Percentiles rank a stretch among this genome's conserved stretches.
These are phyloP conservation scores for Anguilla megastoma DNA, from an alignment of 2,797 vertebrate species.

Conservation along the genomic window DNA sequence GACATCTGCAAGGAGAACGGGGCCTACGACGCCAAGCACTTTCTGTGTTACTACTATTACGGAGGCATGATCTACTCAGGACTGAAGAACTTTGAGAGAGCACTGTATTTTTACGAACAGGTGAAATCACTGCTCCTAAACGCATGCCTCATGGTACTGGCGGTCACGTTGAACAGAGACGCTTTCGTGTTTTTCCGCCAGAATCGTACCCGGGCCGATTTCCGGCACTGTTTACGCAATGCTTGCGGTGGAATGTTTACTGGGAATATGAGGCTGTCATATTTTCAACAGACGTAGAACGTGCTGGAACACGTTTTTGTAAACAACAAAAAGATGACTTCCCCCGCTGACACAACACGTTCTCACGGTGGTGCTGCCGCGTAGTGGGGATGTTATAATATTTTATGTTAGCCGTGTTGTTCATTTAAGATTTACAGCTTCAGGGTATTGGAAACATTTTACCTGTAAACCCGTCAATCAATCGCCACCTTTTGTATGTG, in stretches of 20 bases:
- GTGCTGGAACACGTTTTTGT: background rate
- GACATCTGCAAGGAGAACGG: slow-evolving; percentile 99
- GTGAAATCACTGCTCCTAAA: slow-evolving; percentile 62
- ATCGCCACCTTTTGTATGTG: background rate
- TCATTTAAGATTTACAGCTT: background rate
- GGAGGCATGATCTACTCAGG: slow-evolving; percentile 99
- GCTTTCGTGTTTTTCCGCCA: background rate
- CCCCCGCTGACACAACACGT: too few species aligned
- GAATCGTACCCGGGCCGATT: background rate
- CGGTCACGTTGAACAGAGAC: background rate
- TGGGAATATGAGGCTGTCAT: background rate
- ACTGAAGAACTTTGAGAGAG: slow-evolving; percentile 98
- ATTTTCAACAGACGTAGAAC: background rate
- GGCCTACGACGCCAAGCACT: slow-evolving; percentile 97
- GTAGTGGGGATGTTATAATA: too few species aligned
- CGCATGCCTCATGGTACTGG: background rate
- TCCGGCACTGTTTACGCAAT: background rate
- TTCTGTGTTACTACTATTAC: slow-evolving; percentile 99
- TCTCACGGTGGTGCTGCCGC: too few species aligned
- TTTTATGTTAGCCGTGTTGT: too few species aligned
- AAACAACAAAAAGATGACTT: background rate
- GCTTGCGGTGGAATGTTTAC: background rate
- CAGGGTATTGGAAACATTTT: background rate
- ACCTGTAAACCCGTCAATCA: background rate
- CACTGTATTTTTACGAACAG: slow-evolving; percentile 99